Conservation (phyloP, 2,797 vertebrate species). For the Todus mexicanus region DNA sequence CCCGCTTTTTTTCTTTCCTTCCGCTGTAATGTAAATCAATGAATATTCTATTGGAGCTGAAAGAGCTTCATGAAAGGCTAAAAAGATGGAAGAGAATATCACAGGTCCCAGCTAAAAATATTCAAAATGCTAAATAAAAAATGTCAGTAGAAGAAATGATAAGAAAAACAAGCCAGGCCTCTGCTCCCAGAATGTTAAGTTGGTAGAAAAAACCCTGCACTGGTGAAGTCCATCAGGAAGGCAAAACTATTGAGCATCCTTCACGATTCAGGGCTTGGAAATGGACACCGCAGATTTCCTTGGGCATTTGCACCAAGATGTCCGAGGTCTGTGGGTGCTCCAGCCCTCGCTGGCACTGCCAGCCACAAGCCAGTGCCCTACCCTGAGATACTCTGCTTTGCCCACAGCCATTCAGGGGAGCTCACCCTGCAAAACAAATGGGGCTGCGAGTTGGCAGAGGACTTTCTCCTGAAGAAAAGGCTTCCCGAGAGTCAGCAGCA, state of each 20-base stretch:
- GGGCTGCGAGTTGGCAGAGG: not conserved
- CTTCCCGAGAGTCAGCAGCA: no score
- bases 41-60: slow-evolving; percentile 50
- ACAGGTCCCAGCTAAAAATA: slow-evolving; percentile 52
- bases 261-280: not conserved
- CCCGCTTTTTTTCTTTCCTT: not conserved
- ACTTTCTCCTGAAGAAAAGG: not conserved
- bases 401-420: not conserved
- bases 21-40: slow-evolving; percentile 35
- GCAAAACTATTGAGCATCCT: not conserved
- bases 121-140: slow-evolving; percentile 59
- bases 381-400: not conserved
- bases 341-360: not conserved
- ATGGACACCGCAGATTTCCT: not conserved
- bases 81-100: slow-evolving; percentile 36
- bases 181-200: slow-evolving; percentile 7
- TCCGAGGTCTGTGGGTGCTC: not conserved
- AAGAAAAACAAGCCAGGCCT: slow-evolving; percentile 21
- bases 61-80: slow-evolving; percentile 50
- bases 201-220: not conserved
- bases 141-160: slow-evolving; percentile 18
- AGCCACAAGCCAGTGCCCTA: no score
- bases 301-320: not conserved
- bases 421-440: not conserved
- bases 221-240: not conserved